phyloP scores from a whole-genome alignment of 2,888 invertebrate species.

The Tineola bisselliella region DNA sequence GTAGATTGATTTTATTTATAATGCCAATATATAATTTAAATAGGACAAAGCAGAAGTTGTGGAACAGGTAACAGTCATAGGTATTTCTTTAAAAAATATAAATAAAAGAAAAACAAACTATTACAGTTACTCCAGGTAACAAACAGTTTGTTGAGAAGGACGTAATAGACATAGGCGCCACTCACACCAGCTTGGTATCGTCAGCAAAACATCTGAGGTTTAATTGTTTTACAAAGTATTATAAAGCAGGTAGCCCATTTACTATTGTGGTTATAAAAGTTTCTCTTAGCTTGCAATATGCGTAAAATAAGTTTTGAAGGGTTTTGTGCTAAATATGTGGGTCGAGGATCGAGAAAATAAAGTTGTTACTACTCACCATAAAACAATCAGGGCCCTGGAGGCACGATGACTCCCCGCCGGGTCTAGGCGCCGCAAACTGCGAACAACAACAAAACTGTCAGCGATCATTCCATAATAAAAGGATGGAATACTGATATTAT shows the following conservation, averaged over 20 bases:
- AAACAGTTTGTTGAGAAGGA: not conserved
- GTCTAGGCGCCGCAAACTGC: conserved; percentile 72
- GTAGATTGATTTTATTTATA: not conserved
- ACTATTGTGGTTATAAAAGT: not conserved
- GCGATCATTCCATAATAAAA: not conserved
- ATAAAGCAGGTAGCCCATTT: not conserved
- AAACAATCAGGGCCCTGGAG: conserved; percentile 77
- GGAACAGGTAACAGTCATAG: too few relatives aligned
- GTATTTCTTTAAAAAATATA: too few relatives aligned
- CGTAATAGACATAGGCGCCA: not conserved
- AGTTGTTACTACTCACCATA: conserved; percentile 66
- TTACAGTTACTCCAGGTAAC: conserved; percentile 9
- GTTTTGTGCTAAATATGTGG: not conserved
- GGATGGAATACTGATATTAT: not conserved
- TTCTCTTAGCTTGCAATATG: not conserved
- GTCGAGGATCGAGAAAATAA: not conserved
- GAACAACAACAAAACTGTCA: conserved; percentile 44
- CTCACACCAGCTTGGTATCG: not conserved
- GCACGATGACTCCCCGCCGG: conserved; percentile 73
- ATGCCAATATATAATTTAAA: not conserved
- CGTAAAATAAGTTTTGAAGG: not conserved
- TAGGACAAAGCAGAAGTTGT: too few relatives aligned
- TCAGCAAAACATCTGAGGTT: not conserved
- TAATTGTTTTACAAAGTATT: not conserved
- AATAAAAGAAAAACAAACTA: too few relatives aligned